These are phyloP conservation scores for Phrynocephalus versicolor DNA, from an alignment of 2,113 vertebrate species.

Conservation along the genomic window DNA sequence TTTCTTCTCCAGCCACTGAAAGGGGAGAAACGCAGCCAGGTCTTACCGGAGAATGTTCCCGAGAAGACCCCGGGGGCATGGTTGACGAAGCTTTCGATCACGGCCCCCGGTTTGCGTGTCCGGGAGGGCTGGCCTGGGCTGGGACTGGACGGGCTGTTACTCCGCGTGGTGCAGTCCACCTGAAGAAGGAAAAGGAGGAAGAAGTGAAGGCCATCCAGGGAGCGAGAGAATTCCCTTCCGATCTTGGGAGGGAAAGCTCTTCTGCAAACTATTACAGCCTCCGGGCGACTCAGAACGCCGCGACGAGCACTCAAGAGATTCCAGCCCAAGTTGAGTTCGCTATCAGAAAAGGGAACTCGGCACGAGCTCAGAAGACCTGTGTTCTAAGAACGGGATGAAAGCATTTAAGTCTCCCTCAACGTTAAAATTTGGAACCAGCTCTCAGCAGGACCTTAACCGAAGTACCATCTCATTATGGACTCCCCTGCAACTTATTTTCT, in stretches of 20 bases:
- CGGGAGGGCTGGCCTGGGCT: slow-evolving; percentile 73
- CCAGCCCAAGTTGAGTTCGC: neutral
- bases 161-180: slow-evolving; percentile 81
- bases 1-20: no score
- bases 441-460: no score
- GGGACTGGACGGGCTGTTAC: slow-evolving; percentile 65
- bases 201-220: neutral
- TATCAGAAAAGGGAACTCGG: neutral
- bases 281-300: neutral
- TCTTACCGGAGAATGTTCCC: slow-evolving; percentile 94
- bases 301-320: neutral
- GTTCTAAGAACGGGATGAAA: neutral
- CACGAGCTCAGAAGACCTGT: no score
- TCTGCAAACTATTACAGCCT: neutral
- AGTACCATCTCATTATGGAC: no score
- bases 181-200: slow-evolving; percentile 42
- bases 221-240: neutral
- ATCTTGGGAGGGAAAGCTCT: neutral
- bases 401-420: no score
- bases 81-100: slow-evolving; percentile 97
- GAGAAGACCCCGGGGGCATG: slow-evolving; percentile 96
- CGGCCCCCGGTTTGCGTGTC: slow-evolving; percentile 90
- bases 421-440: no score
- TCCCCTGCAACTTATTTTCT: no score
- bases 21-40: rapidly evolving